Conservation (phyloP, 2,888 invertebrate genomes). For the Dynastes hyllus region DNA sequence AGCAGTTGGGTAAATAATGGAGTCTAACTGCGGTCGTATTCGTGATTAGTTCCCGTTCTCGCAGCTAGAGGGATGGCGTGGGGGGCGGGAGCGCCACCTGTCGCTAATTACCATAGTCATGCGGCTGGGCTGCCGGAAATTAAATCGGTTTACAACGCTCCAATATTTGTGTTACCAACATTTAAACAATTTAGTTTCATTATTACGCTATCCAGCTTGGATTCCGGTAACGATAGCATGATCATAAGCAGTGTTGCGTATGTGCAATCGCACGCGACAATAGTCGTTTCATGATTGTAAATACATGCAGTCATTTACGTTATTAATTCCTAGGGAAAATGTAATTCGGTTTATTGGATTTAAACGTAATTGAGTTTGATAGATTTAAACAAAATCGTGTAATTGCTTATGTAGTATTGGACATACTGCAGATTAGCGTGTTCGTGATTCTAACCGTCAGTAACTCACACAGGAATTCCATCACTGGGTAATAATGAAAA, state of each 20-base stretch:
- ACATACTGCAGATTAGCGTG: too few species aligned
- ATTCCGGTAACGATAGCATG: slow-evolving; percentile 25
- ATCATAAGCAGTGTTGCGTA: slow-evolving; percentile 20
- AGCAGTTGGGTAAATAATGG: slow-evolving; percentile 70
- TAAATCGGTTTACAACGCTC: slow-evolving; percentile 69
- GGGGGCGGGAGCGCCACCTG: slow-evolving; percentile 68
- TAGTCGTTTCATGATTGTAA: slow-evolving; percentile 34
- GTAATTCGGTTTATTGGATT: not conserved
- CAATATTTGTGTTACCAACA: slow-evolving; percentile 70
- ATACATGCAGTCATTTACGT: slow-evolving; percentile 18
- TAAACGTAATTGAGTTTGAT: slow-evolving; percentile 8
- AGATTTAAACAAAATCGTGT: slow-evolving; percentile 32
- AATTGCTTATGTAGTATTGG: not conserved
- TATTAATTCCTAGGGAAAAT: slow-evolving; percentile 47
- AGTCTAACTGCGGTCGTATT: slow-evolving; percentile 70
- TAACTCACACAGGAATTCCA: too few species aligned
- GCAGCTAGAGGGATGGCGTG: slow-evolving; percentile 60
- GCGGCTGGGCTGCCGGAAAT: slow-evolving; percentile 69
- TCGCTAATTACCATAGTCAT: slow-evolving; percentile 73
- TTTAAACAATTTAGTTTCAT: slow-evolving; percentile 70
- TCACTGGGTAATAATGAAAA: too few species aligned
- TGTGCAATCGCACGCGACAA: not conserved
- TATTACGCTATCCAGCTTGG: slow-evolving; percentile 62
- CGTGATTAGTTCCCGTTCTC: slow-evolving; percentile 68
- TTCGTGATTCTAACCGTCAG: too few species aligned